Evolutionary conservation across 64 coral and sea anemone genomes (phyloP).

Genomic region (Dendrophyllia cribrosa): DNA sequence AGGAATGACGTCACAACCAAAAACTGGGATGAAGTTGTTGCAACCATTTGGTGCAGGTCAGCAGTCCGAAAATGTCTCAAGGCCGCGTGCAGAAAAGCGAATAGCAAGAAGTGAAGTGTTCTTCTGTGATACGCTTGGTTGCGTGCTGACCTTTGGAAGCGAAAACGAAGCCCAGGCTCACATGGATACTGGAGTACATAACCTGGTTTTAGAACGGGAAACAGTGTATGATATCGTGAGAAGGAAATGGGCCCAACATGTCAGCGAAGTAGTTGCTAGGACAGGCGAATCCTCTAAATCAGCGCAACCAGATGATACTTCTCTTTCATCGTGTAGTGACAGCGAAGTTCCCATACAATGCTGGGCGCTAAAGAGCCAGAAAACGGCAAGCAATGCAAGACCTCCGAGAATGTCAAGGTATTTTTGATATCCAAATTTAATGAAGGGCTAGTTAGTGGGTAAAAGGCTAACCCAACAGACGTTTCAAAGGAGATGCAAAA

Average conservation of each 20-base stretch:
- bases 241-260: conserved; percentile 13
- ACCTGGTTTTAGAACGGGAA: conserved; percentile 10
- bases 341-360: not conserved
- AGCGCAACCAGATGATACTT: not conserved
- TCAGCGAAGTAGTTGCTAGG: not conserved
- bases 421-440: conserved; percentile 39
- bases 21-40: not conserved
- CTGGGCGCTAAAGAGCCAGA: conserved; percentile 7
- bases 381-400: not conserved
- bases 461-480: conserved; percentile 33
- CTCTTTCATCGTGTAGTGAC: not conserved
- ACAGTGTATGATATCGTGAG: conserved; percentile 17
- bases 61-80: not conserved
- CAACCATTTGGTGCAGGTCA: not conserved
- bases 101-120: conserved; percentile 4
- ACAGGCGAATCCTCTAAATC: not conserved
- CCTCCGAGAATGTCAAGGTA: not conserved
- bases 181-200: conserved; percentile 36
- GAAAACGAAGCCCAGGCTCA: conserved; percentile 15
- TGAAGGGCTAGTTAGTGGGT: conserved; percentile 1
- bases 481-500: conserved; percentile 43
- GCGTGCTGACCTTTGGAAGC: conserved; percentile 22
- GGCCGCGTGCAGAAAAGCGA: not conserved
- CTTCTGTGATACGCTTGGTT: conserved; percentile 3
- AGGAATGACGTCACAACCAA: not conserved